Conservation (phyloP, 2,797 vertebrate genomes). For the Gobionotothen gibberifrons region DNA sequence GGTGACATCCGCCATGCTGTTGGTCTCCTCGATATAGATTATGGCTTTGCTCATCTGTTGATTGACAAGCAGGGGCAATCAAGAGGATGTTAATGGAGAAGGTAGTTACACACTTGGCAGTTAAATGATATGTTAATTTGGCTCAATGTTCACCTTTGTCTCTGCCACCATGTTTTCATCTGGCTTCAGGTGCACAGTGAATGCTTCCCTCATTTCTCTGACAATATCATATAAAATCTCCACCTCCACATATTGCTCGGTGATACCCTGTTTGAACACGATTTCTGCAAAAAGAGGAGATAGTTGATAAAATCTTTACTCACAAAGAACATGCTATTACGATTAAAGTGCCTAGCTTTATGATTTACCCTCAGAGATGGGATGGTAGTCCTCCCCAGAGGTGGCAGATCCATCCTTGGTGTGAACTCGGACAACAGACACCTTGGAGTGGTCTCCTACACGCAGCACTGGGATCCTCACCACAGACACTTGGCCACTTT, state of each 20-base stretch:
- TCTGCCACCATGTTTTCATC: slow-evolving; percentile 98
- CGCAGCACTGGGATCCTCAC: slow-evolving; percentile 92
- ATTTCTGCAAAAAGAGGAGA: slow-evolving; percentile 84
- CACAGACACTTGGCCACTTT: slow-evolving; percentile 84
- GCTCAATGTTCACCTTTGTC: slow-evolving; percentile 85
- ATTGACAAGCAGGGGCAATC: slow-evolving; percentile 45
- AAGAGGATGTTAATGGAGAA: slow-evolving; percentile 3
- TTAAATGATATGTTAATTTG: slow-evolving; percentile 65
- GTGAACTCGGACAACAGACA: slow-evolving; percentile 94
- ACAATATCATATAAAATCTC: slow-evolving; percentile 92
- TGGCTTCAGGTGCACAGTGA: slow-evolving; percentile 93
- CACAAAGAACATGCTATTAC: not conserved
- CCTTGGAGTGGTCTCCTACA: slow-evolving; percentile 91
- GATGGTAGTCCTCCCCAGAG: slow-evolving; percentile 96
- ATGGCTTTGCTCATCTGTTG: slow-evolving; percentile 91
- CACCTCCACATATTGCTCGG: slow-evolving; percentile 88
- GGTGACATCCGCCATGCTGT: slow-evolving; percentile 94
- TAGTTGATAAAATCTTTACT: slow-evolving; percentile 1
- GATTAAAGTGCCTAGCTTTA: not conserved
- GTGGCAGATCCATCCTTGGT: slow-evolving; percentile 97
- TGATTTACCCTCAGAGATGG: slow-evolving; percentile 83
- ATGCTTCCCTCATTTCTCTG: slow-evolving; percentile 96
- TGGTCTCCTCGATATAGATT: slow-evolving; percentile 94
- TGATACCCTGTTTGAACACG: slow-evolving; percentile 92
- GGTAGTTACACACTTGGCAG: slow-evolving; percentile 9